Base-by-base conservation (phyloP, 2,888 invertebrate genomes). In the Nineta flava region DNA sequence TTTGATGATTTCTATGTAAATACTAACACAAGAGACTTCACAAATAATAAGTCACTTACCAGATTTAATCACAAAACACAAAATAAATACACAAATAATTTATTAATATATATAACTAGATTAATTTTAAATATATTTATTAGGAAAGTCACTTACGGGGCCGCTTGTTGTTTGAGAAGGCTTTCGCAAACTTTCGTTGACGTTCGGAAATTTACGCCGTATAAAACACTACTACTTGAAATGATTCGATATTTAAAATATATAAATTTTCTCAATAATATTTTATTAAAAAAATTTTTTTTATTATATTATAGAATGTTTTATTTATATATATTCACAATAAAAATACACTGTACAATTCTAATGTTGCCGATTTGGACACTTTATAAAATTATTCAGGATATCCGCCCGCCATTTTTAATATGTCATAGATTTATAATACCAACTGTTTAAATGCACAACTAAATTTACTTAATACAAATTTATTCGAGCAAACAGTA, bases 131-230 rank as follows among this genome's bases (percentile, higher is more conserved):
- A 45, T 21, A 49, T 44, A 49, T 49, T 17, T 44, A 49, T 16
- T 35, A 49, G 32, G 21, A 48, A 49, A 48, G 41, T 49, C 49
- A 49, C 49, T 49, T 49, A 49, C 49, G 38, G 45, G 49, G 44
- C 49, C 45, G 44, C 44, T 49, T 49, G 49, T 49, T 49, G 49
- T 49, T 49, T 49, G 49, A 49, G 45, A 41, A 49, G 49, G 35
- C 49, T 49, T 45, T 49, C 49, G 49, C 49, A 49, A 35, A 44
- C 34, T 49, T 38, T 49, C 49, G 49, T 42, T 7, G 16, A n/a
- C 44, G 31, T 32, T 49, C 49, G 49, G 49, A 17, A 17, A 38
- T 17, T 44, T 49, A 26, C 49, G 49, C 13, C 21, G 34, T 26
- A 26, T 26, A 26, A 26, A 26, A 26, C 26, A 26, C 26, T 26